Conservation (phyloP, 2,797 vertebrate species). For the Sebastes flavidus region DNA sequence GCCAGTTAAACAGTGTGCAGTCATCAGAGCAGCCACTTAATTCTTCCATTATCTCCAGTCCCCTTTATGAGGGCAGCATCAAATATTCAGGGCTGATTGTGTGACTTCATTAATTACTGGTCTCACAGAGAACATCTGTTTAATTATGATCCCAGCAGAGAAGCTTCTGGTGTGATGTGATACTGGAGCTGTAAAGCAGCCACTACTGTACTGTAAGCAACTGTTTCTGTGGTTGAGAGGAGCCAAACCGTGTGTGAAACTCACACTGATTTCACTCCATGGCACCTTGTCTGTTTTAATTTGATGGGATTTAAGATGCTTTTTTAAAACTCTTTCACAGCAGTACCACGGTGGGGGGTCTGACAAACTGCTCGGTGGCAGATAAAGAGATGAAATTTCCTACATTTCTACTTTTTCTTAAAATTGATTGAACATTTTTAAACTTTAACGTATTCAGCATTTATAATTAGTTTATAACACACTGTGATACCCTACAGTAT, state of each 20-base stretch:
- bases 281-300: constrained; percentile 25
- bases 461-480: background rate
- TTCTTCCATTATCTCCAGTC: constrained; percentile 64
- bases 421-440: background rate
- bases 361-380: background rate
- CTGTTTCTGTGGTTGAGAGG: constrained; percentile 54
- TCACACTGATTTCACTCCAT: background rate
- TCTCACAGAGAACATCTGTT: constrained; percentile 72
- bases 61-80: constrained; percentile 73
- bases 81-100: constrained; percentile 70
- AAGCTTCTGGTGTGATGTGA: constrained; percentile 75
- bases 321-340: constrained; percentile 7
- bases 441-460: background rate
- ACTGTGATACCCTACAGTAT: background rate
- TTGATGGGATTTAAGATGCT: constrained; percentile 28
- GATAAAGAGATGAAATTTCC: background rate
- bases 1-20: constrained; percentile 38
- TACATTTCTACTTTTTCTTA: background rate
- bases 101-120: constrained; percentile 75
- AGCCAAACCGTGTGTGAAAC: constrained; percentile 20
- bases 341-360: background rate
- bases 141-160: constrained; percentile 74
- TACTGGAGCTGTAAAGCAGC: constrained; percentile 72
- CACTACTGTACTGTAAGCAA: constrained; percentile 43
- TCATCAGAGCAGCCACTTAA: constrained; percentile 64